phyloP scores from a whole-genome alignment of 2,888 invertebrate species.

The Conus canariensis region DNA sequence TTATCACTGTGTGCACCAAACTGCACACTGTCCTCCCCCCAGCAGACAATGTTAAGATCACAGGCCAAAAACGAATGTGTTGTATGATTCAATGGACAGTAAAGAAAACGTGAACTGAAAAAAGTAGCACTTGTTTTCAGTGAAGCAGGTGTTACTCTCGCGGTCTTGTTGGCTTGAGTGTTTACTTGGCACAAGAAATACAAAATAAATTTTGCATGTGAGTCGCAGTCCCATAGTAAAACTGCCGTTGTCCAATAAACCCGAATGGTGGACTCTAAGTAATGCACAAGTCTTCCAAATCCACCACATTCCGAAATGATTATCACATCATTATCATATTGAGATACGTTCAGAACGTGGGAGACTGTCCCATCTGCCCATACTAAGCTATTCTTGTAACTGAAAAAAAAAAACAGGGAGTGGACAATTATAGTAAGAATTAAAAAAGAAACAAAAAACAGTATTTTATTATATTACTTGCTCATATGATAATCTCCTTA shows the following conservation, averaged over 20 bases:
- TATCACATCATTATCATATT: neutral
- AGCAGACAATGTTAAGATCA: neutral
- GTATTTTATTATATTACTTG: too few species aligned
- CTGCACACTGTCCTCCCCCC: neutral
- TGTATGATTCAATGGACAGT: neutral
- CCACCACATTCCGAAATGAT: neutral
- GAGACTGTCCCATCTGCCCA: neutral
- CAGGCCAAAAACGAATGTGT: conserved; percentile 12
- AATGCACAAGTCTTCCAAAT: neutral
- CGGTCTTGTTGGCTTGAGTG: neutral
- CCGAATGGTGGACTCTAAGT: neutral
- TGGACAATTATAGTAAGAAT: too few species aligned
- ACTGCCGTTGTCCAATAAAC: neutral
- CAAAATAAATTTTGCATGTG: neutral
- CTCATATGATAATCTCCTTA: too few species aligned
- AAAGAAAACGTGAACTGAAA: neutral
- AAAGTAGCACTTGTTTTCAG: neutral
- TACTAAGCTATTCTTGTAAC: neutral
- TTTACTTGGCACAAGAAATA: neutral
- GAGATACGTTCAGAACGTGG: neutral
- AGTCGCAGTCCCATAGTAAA: neutral
- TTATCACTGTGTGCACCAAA: neutral
- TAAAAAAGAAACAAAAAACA: too few species aligned
- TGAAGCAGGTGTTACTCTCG: neutral
- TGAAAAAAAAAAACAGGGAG: neutral